phyloP scores from a whole-genome alignment of 2,113 vertebrate species.

The Burhinus bistriatus region DNA sequence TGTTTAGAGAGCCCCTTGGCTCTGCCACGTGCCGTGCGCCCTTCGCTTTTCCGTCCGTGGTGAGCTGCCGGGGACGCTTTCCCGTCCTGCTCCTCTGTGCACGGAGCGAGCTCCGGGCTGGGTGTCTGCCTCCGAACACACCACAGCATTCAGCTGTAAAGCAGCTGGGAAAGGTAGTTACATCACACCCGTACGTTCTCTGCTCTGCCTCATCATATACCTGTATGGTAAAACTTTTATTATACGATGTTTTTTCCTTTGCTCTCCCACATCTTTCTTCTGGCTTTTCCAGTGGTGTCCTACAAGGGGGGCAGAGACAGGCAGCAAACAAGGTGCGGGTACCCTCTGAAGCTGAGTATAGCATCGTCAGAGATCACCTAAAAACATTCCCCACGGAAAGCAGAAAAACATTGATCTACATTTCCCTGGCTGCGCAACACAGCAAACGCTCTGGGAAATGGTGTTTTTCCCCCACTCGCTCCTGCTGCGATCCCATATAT shows the following conservation, averaged over 20 bases:
- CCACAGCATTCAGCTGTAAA: background rate
- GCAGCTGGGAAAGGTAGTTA: background rate
- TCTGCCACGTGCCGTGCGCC: background rate
- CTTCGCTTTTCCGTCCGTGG: fast-evolving
- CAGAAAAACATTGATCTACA: background rate
- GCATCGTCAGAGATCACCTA: background rate
- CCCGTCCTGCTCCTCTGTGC: background rate
- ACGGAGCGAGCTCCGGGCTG: background rate
- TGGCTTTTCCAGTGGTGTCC: background rate
- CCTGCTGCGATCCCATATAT: background rate
- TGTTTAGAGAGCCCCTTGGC: background rate
- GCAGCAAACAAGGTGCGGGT: background rate
- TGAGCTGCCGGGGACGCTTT: background rate
- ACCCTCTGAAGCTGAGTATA: background rate
- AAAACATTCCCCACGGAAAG: background rate
- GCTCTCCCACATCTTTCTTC: background rate
- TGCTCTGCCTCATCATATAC: background rate
- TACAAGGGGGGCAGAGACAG: background rate
- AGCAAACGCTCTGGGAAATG: background rate
- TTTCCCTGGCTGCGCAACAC: background rate
- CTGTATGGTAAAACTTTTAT: background rate
- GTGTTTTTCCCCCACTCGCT: background rate
- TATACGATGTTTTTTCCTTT: background rate
- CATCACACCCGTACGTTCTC: background rate
- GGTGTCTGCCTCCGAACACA: background rate